phyloP scores from a whole-genome alignment of 2,797 vertebrate species.

The Clarias laeviceps region DNA sequence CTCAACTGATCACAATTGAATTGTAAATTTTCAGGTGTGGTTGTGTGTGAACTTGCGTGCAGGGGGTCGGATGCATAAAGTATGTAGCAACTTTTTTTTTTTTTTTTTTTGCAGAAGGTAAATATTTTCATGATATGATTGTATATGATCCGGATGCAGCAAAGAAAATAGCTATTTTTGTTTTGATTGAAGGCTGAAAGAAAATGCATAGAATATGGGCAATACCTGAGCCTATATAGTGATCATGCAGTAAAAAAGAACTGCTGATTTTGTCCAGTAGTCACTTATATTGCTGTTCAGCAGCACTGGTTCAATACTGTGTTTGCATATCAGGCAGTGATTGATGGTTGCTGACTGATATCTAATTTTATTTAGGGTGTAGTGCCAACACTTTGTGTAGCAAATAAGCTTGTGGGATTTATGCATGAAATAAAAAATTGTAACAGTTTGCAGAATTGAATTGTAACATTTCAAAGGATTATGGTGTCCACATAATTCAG shows the following conservation, averaged over 20 bases:
- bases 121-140: background rate
- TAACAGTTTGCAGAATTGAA: background rate
- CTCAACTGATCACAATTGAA: background rate
- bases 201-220: background rate
- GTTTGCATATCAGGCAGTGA: background rate
- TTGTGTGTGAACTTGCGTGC: background rate
- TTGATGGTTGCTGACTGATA: background rate
- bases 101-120: background rate
- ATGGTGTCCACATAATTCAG: background rate
- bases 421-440: background rate
- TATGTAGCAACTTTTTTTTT: background rate
- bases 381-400: background rate
- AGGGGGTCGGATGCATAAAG: background rate
- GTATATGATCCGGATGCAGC: no score
- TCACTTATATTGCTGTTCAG: background rate
- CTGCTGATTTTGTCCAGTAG: background rate
- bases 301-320: background rate
- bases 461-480: background rate
- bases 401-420: background rate
- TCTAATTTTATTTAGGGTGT: background rate
- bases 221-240: background rate
- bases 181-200: background rate
- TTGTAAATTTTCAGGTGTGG: background rate
- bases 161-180: background rate
- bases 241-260: background rate